A percentile compares a stretch with the other conserved stretches of the same genome.
phyloP scores from a whole-genome alignment of 2,797 vertebrate genomes.

The Loris lydekkerianus region DNA sequence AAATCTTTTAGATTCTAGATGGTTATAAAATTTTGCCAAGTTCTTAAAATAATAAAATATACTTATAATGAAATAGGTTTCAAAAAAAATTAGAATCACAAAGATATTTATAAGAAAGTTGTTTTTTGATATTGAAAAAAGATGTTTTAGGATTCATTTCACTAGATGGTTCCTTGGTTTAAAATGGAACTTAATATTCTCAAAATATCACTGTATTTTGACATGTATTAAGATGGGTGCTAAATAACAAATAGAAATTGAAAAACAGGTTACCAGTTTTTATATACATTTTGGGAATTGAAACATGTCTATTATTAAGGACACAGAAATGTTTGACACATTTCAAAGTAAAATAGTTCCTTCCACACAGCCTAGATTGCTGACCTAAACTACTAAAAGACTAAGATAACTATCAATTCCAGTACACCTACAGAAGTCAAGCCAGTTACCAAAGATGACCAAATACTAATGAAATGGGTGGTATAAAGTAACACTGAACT shows the following conservation, averaged over 20 bases:
- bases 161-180: constrained; percentile 21
- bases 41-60: constrained; percentile 54
- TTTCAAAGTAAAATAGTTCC: constrained; percentile 60
- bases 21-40: constrained; percentile 16
- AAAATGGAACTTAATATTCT: constrained; percentile 55
- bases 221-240: background rate
- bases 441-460: constrained; percentile 11
- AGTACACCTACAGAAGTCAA: background rate
- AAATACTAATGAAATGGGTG: constrained; percentile 20
- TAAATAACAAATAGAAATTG: constrained; percentile 1
- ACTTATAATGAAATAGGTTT: constrained; percentile 7
- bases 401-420: background rate
- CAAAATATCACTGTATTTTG: constrained; percentile 16
- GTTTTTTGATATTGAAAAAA: constrained; percentile 40
- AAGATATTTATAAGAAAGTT: constrained; percentile 10
- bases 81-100: constrained; percentile 42
- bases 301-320: constrained; percentile 43
- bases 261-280: constrained; percentile 44
- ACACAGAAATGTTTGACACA: background rate
- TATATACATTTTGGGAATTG: background rate
- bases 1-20: constrained; percentile 38
- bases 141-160: background rate
- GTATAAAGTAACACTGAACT: background rate
- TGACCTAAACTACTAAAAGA: constrained; percentile 38
- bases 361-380: constrained; percentile 18